Base-by-base conservation (phyloP, 2,113 vertebrate species). In the Mesocricetus auratus region DNA sequence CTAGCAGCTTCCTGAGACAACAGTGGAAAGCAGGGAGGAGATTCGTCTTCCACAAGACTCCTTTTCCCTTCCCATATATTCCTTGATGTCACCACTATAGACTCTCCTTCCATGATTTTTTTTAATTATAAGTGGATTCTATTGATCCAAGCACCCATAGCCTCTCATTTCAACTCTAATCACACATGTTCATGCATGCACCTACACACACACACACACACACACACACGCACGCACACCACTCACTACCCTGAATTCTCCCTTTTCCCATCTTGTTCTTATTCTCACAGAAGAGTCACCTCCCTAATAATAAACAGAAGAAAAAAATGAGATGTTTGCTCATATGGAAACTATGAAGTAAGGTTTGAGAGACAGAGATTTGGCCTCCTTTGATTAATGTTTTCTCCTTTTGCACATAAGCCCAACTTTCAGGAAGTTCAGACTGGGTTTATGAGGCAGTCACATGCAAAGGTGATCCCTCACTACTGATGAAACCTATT, bases 301-400 rank as follows among this genome's bases (percentile, higher is more conserved):
- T 86, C 8, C 53, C 2, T 4, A 62, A 62, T 42, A 3, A 36
- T 42, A 94, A 93, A 69, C 31, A 75, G 17, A 93, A 53, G 78
- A 69, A 45, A 74, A 78, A 71, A 19, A 91, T 22, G 58, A 75
- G 19, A 21, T 60, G 31, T 8, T 91, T 45, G 92, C 50, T 81
- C 91, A 86, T 42, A 91, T 94, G 85, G 94, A 96, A 94, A 94
- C n/a, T 93, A 45, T 96, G 90, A 95, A 60, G 36, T 39, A n/a
- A 58, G 58, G 33, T 62, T 74, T 75, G 50, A 71, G 53, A 83
- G 62, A 56, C n/a, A 56, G 53, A 90, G n/a, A 74, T 86, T 83
- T 42, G 78, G 50, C 87, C 68, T 96, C n/a, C 56, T 69, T 77
- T 75, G 33, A 91, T 90, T 90, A 96, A 96, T 89, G 60, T 92